A percentile compares a stretch with the other conserved stretches of the same genome.
These are phyloP conservation scores for Calliphora vomitoria DNA, from an alignment of 2,888 invertebrate genomes.

Conservation along the genomic window DNA sequence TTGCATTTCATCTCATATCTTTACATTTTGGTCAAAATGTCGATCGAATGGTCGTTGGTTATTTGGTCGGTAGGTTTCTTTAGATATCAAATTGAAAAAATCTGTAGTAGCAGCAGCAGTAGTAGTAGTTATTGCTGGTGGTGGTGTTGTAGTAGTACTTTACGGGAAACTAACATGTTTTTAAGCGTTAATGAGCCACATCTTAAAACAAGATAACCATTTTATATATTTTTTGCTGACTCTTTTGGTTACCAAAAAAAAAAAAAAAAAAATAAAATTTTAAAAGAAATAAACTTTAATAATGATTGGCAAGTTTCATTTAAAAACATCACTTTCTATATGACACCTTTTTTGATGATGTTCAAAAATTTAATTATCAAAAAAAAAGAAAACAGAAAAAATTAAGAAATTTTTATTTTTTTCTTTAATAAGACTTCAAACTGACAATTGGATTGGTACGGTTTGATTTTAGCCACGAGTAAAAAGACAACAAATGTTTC, in stretches of 20 bases:
- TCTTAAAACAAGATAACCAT: slow-evolving; percentile 69
- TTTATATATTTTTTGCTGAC: not conserved
- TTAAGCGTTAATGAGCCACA: slow-evolving; percentile 72
- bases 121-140: slow-evolving; percentile 26
- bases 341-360: slow-evolving; percentile 56
- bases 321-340: slow-evolving; percentile 57
- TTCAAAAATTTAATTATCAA: slow-evolving; percentile 30
- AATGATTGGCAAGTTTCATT: slow-evolving; percentile 74
- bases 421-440: slow-evolving; percentile 51
- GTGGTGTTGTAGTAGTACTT: not conserved
- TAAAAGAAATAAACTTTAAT: slow-evolving; percentile 43
- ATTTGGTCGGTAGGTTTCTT: slow-evolving; percentile 58
- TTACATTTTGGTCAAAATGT: slow-evolving; percentile 62
- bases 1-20: slow-evolving; percentile 62
- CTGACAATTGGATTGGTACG: slow-evolving; percentile 52
- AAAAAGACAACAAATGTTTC: slow-evolving; percentile 23
- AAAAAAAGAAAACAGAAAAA: slow-evolving; percentile 13
- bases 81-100: slow-evolving; percentile 66
- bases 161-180: slow-evolving; percentile 66
- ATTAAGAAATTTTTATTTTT: not conserved
- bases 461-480: slow-evolving; percentile 34
- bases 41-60: slow-evolving; percentile 41
- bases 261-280: not conserved
- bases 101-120: slow-evolving; percentile 57
- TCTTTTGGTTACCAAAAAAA: not conserved